Conservation (phyloP, 2,888 invertebrate species). For the Drosophila formosana region DNA sequence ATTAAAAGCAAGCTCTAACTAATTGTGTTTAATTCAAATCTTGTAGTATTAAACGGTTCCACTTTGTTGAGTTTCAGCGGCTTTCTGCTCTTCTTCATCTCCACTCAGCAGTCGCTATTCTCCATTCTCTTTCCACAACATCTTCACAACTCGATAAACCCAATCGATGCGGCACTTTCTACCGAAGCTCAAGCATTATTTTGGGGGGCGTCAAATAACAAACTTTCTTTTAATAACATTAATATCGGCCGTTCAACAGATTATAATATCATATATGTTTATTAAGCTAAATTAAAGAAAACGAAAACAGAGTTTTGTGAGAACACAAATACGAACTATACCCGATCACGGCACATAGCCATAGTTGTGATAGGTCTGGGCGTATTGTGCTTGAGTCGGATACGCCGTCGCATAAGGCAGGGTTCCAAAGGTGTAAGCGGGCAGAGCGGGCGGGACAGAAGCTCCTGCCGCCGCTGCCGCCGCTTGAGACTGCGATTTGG, state of each 20-base stretch:
- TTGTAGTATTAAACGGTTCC: slow-evolving; percentile 28
- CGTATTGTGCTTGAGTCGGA: slow-evolving; percentile 77
- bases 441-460: slow-evolving; percentile 69
- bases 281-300: slow-evolving; percentile 59
- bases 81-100: slow-evolving; percentile 1
- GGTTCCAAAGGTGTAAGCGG: slow-evolving; percentile 81
- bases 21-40: neutral
- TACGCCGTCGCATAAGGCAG: slow-evolving; percentile 77
- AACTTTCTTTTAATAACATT: slow-evolving; percentile 25
- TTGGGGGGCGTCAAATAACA: slow-evolving; percentile 9
- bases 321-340: neutral
- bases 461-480: slow-evolving; percentile 17
- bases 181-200: slow-evolving; percentile 19
- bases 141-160: slow-evolving; percentile 19
- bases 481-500: slow-evolving; percentile 57
- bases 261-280: slow-evolving; percentile 28
- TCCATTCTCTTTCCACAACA: slow-evolving; percentile 27
- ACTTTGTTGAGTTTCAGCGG: slow-evolving; percentile 29
- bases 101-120: neutral
- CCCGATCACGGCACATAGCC: slow-evolving; percentile 80
- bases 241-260: slow-evolving; percentile 7
- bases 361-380: slow-evolving; percentile 82
- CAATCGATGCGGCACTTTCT: slow-evolving; percentile 55
- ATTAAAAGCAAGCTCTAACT: neutral
- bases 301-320: slow-evolving; percentile 39